Percentiles rank a stretch among this genome's conserved stretches.
phyloP scores from a whole-genome alignment of 2,113 vertebrate genomes.

The Corythaixoides concolor region DNA sequence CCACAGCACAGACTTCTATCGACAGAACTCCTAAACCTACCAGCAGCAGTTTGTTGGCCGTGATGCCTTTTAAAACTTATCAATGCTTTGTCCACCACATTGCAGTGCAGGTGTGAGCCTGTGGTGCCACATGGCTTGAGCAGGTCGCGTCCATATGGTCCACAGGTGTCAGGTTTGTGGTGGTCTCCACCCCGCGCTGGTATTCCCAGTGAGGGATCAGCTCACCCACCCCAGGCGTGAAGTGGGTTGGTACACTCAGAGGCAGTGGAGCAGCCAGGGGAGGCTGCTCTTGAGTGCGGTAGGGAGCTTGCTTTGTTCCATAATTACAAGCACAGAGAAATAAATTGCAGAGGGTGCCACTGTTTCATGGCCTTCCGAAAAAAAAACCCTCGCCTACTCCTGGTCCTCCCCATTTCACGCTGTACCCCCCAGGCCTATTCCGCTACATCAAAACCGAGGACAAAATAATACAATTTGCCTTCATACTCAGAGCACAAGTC shows the following conservation, averaged over 20 bases:
- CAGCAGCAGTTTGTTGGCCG: not conserved
- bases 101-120: not conserved
- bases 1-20: not conserved
- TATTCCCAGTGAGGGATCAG: not conserved
- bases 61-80: not conserved
- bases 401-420: not conserved
- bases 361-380: not conserved
- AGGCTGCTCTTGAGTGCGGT: not conserved
- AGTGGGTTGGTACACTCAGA: not conserved
- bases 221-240: not conserved
- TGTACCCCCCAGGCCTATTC: not conserved
- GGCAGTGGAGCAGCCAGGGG: not conserved
- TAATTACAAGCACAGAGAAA: not conserved
- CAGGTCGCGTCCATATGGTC: not conserved
- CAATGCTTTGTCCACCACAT: not conserved
- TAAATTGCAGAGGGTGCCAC: not conserved
- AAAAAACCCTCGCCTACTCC: not conserved
- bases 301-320: not conserved
- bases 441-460: not conserved
- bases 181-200: rapidly evolving
- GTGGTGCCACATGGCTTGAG: not conserved
- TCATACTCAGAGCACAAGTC: not conserved
- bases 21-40: not conserved
- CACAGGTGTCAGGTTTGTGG: rapidly evolving
- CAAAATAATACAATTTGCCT: constrained; percentile 3